phyloP scores from a whole-genome alignment of 2,888 invertebrate genomes.

The Agonopterix heracliana region DNA sequence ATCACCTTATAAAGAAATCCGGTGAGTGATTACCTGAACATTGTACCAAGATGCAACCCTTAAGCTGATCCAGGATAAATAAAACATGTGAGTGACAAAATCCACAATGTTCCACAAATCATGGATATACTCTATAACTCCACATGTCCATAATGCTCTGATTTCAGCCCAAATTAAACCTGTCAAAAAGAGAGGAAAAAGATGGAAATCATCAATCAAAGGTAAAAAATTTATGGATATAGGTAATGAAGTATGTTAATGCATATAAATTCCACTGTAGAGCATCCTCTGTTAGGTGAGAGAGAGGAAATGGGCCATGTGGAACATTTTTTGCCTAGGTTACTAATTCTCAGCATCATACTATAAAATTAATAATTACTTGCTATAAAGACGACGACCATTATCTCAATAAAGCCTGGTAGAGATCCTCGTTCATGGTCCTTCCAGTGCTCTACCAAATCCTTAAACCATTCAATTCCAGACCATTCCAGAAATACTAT shows the following conservation, averaged over 20 bases:
- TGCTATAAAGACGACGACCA: conserved; percentile 91
- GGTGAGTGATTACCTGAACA: conserved; percentile 82
- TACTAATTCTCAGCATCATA: conserved; percentile 20
- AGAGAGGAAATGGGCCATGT: too few relatives aligned
- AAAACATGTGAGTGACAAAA: conserved; percentile 97
- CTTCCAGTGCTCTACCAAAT: conserved; percentile 86
- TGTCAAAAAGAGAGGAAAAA: conserved; percentile 37
- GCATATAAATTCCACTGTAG: too few relatives aligned
- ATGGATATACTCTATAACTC: conserved; percentile 91
- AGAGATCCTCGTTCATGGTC: conserved; percentile 85
- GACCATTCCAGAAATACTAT: conserved; percentile 86
- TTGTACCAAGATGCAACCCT: conserved; percentile 91
- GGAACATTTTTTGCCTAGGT: too few relatives aligned
- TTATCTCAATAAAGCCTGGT: conserved; percentile 87
- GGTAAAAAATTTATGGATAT: too few relatives aligned
- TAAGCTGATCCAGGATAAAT: conserved; percentile 94
- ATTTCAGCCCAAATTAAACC: conserved; percentile 97
- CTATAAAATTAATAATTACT: conserved; percentile 78
- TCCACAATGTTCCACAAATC: conserved; percentile 99
- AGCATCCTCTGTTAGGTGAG: too few relatives aligned
- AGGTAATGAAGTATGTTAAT: too few relatives aligned
- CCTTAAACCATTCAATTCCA: conserved; percentile 85
- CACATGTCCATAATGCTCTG: conserved; percentile 92
- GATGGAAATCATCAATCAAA: not conserved
- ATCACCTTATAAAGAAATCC: too few relatives aligned